Base-by-base conservation (phyloP, 2,888 invertebrate genomes). In the Hirudinaria manillensis region DNA sequence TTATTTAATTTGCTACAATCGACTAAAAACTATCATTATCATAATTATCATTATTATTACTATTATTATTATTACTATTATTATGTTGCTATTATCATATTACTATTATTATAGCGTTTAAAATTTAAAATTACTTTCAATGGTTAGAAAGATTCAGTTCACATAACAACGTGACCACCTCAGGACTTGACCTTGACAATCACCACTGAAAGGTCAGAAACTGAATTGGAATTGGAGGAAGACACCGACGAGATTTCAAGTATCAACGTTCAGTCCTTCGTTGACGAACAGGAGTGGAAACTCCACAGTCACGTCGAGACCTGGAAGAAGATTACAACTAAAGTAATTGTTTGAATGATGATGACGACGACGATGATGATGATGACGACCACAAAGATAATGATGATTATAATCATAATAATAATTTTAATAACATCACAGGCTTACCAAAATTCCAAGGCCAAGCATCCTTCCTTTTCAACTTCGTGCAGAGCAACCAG, bases 181-280 rank as follows among this genome's bases (percentile, higher is more conserved):
- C 71, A 81, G 80, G 81, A 81, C 71, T 66, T 81, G 67, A 80
- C 81, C 7, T 74, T 81, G 66, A 81, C 80, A 27, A 72, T 81
- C 38, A 78, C 81, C n/a, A 80, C 80, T 36, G 81, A 81, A 56
- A 72, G 78, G 45, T 80, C 80, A 32, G 80, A 80, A 51, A 65
- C 74, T 21, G 80, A 80, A 55, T 19, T 80, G 34, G 78, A 79
- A 65, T 76, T 80, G 45, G 77, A 77, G 56, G 79, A 79, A 66
- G 80, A 80, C 70, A 76, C 76, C 32, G 76, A 78, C 27, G 78
- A 80, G 66, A 76, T 79, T 19, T 79, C 79, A 36, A 76, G 77
- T 72, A 78, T 80, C 68, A 80, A 80, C 76, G 78, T 79, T 21
- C 78, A 80, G 73, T 79, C 79, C 16, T 80, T 80, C 53, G 79